phyloP scores from a whole-genome alignment of 1,140 invertebrate species.

The Philaenus spumarius region DNA sequence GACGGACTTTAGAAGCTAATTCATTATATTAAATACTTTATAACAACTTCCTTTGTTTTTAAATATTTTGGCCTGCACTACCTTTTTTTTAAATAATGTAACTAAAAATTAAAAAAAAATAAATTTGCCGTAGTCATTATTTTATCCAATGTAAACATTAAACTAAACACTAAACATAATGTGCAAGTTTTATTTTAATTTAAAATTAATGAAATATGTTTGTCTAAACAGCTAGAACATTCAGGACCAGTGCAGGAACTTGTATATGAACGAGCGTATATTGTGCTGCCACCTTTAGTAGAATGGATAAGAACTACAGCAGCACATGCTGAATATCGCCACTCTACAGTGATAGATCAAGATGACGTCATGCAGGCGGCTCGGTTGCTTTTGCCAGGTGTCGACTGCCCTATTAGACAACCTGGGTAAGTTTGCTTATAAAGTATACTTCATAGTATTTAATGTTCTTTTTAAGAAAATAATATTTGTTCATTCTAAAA shows the following conservation, averaged over 20 bases:
- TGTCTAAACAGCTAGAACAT: constrained; percentile 51
- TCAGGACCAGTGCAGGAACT: constrained; percentile 60
- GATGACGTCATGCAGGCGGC: constrained; percentile 86
- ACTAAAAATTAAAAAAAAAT: too few species aligned
- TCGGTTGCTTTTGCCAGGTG: constrained; percentile 72
- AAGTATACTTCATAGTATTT: too few species aligned
- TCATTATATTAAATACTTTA: too few species aligned
- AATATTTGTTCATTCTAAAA: too few species aligned
- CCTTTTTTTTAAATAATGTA: too few species aligned
- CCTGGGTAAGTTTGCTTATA: constrained; percentile 37
- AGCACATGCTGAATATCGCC: constrained; percentile 76
- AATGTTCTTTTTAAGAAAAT: too few species aligned
- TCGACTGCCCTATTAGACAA: constrained; percentile 76
- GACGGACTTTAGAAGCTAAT: too few species aligned
- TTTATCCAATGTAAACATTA: too few species aligned
- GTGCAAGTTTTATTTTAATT: too few species aligned
- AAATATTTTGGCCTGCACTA: too few species aligned
- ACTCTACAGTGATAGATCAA: constrained; percentile 67
- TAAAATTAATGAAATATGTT: not conserved
- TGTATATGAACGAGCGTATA: constrained; percentile 78
- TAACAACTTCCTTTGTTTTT: too few species aligned
- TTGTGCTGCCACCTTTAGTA: constrained; percentile 76
- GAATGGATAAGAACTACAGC: constrained; percentile 80
- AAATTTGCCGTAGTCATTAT: too few species aligned
- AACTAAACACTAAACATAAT: not conserved